These are phyloP conservation scores for Tragelaphus strepsiceros DNA, from an alignment of 2,113 vertebrate species.

Conservation along the genomic window DNA sequence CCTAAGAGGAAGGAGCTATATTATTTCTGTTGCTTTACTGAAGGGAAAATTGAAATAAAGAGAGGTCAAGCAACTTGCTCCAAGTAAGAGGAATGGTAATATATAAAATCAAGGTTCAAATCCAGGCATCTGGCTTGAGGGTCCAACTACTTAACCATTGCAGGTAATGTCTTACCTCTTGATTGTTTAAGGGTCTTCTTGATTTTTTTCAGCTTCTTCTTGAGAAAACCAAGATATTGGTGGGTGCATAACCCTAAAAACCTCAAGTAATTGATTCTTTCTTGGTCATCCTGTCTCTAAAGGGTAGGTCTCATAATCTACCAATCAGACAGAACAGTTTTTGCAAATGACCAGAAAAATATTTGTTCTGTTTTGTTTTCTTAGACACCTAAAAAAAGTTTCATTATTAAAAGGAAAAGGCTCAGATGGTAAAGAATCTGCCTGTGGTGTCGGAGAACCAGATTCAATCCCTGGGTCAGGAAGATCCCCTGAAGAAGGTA, in stretches of 20 bases:
- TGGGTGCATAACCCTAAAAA: neutral
- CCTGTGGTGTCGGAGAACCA: neutral
- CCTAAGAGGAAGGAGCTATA: neutral
- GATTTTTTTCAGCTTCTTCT: neutral
- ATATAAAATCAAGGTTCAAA: neutral
- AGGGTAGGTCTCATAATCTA: neutral
- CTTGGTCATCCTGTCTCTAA: neutral
- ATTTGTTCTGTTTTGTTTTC: neutral
- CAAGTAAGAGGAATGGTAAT: neutral
- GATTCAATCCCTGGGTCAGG: neutral
- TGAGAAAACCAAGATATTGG: neutral
- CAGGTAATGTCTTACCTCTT: neutral
- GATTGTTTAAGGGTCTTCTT: neutral
- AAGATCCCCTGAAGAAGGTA: neutral
- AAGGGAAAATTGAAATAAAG: neutral
- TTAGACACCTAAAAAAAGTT: neutral
- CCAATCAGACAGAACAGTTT: neutral
- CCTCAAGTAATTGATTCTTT: neutral
- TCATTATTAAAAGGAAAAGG: neutral
- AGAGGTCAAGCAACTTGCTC: neutral
- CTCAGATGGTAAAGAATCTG: neutral
- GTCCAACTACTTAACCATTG: neutral
- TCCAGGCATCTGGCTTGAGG: neutral
- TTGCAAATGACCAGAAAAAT: neutral
- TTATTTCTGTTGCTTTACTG: constrained; percentile 4